These are phyloP conservation scores for Stichopus horrens DNA, from an alignment of 53 echinoderm and acorn worm species.

Conservation along the genomic window DNA sequence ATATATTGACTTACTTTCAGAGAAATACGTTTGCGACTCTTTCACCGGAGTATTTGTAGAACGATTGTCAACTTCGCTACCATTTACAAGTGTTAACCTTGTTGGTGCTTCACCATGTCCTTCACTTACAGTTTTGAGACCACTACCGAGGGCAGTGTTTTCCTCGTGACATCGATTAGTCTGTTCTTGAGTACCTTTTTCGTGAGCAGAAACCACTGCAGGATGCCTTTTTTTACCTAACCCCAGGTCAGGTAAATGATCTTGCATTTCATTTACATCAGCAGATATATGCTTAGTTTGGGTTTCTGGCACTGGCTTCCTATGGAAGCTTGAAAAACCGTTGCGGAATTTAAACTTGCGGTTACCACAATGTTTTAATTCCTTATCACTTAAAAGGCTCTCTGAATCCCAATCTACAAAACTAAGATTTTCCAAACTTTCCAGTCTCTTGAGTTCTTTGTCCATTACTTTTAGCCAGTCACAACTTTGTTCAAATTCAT, in stretches of 20 bases:
- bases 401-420: slow-evolving; percentile 45
- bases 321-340: neutral
- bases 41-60: neutral
- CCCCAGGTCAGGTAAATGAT: neutral
- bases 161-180: neutral
- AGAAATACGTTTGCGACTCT: neutral
- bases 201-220: neutral
- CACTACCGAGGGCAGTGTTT: neutral
- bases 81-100: neutral
- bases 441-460: slow-evolving; percentile 29
- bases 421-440: slow-evolving; percentile 43
- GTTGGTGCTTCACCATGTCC: neutral
- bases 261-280: neutral
- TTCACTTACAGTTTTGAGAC: neutral
- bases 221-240: neutral
- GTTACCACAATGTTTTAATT: neutral
- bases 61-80: neutral
- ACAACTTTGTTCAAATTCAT: slow-evolving; percentile 41
- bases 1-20: neutral
- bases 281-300: neutral
- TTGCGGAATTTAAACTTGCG: slow-evolving; percentile 34
- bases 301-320: neutral
- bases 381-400: slow-evolving; percentile 38
- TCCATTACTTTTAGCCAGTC: slow-evolving; percentile 45
- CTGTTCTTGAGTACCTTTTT: neutral